A percentile compares a stretch with the other conserved stretches of the same genome.
Evolutionary conservation across 2,113 vertebrate species (phyloP).

Genomic region (Hylia prasina): DNA sequence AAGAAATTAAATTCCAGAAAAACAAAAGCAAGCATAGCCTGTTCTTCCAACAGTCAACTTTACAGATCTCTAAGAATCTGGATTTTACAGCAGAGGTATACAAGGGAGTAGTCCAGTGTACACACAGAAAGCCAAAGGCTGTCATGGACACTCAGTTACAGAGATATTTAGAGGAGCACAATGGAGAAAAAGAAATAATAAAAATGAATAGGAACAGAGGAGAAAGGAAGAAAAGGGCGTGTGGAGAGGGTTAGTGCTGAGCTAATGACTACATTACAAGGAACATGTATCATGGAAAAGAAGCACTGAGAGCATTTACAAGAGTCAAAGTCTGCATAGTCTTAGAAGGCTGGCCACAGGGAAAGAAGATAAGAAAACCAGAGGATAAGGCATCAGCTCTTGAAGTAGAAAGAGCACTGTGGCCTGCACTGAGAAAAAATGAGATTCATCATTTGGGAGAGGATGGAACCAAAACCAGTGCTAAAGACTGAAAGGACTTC

Average conservation of each 20-base stretch:
- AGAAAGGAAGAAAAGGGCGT: accelerated
- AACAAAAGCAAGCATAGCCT: background rate
- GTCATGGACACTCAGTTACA: background rate
- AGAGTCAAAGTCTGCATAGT: background rate
- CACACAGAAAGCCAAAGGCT: background rate
- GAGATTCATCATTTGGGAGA: background rate
- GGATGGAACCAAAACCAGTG: background rate
- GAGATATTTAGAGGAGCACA: background rate
- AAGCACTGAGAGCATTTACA: background rate
- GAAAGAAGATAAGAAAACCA: background rate
- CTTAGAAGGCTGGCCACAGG: background rate
- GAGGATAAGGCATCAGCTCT: background rate
- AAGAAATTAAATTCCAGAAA: background rate
- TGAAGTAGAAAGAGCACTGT: background rate
- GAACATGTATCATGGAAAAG: background rate
- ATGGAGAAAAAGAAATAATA: background rate
- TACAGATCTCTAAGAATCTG: background rate
- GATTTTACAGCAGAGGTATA: background rate
- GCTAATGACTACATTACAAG: background rate
- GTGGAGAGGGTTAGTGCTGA: background rate
- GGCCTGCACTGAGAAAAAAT: background rate
- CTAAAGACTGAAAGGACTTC: background rate
- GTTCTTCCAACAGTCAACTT: background rate
- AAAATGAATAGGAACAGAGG: background rate
- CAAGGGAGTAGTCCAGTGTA: background rate